A percentile compares a stretch with the other conserved stretches of the same genome.
These are phyloP conservation scores for Nicator chloris DNA, from an alignment of 2,113 vertebrate species.

Conservation along the genomic window DNA sequence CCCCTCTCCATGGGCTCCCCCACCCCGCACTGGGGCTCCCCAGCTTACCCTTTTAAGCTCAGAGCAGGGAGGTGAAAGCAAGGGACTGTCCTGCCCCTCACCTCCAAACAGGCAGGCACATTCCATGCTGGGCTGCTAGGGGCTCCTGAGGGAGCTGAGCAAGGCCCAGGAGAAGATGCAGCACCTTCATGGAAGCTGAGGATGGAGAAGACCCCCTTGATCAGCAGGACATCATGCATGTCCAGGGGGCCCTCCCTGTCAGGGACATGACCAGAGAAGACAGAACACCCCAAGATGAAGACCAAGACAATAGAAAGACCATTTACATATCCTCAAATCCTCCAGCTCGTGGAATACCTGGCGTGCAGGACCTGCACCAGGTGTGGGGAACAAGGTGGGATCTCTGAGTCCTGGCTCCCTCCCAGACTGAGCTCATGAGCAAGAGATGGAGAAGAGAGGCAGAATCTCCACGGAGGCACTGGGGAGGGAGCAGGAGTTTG, in stretches of 20 bases:
- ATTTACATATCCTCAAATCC: not conserved
- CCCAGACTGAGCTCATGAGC: rapidly evolving
- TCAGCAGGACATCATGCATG: rapidly evolving
- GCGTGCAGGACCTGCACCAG: too few species aligned
- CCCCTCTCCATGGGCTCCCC: rapidly evolving
- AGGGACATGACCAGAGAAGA: not conserved
- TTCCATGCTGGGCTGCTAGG: not conserved
- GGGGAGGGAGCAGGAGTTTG: not conserved
- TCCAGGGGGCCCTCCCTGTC: not conserved
- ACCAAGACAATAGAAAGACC: not conserved
- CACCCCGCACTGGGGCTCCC: rapidly evolving
- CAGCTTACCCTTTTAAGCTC: not conserved
- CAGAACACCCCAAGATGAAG: not conserved
- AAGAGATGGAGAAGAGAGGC: not conserved
- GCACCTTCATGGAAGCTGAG: not conserved
- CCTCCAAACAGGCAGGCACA: not conserved
- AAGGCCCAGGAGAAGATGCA: not conserved
- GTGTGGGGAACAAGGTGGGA: rapidly evolving
- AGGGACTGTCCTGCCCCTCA: not conserved
- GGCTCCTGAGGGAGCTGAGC: not conserved
- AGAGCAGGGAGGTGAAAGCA: not conserved
- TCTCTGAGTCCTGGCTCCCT: not conserved
- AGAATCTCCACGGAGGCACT: rapidly evolving
- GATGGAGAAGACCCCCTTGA: not conserved
- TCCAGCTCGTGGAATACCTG: too few species aligned